Evolutionary conservation across 30 jellyfish, hydroid and myxozoan species (phyloP).

Genomic region (Catostylus mosaicus): DNA sequence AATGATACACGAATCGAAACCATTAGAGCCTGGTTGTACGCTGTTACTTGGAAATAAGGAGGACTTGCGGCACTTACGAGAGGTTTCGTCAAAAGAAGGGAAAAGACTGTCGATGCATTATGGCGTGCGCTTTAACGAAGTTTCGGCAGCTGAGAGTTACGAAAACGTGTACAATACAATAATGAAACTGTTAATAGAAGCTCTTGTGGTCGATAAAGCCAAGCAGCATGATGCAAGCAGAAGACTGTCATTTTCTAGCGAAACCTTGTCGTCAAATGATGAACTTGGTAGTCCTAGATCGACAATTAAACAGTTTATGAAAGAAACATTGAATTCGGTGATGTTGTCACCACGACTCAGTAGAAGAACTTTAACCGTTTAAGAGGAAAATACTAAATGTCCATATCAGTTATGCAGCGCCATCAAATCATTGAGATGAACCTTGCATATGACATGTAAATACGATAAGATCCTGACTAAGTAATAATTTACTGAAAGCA

Average conservation of each 20-base stretch:
- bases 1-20: slow-evolving; percentile 71
- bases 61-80: slow-evolving; percentile 77
- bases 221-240: slow-evolving; percentile 54
- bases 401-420: neutral
- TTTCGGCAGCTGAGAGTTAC: slow-evolving; percentile 88
- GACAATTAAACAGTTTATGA: slow-evolving; percentile 51
- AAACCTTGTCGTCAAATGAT: slow-evolving; percentile 13
- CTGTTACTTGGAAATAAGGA: slow-evolving; percentile 82
- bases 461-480: no score
- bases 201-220: slow-evolving; percentile 60
- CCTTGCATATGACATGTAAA: no score
- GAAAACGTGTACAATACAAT: slow-evolving; percentile 75
- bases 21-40: slow-evolving; percentile 70
- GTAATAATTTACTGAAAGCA: no score
- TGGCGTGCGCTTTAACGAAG: slow-evolving; percentile 79
- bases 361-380: slow-evolving; percentile 51
- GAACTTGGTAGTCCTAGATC: slow-evolving; percentile 36
- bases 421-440: no score
- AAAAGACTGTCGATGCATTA: slow-evolving; percentile 74
- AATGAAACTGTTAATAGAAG: slow-evolving; percentile 68
- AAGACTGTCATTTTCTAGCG: slow-evolving; percentile 56
- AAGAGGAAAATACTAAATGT: neutral
- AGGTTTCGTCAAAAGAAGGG: slow-evolving; percentile 77
- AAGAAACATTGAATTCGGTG: slow-evolving; percentile 46
- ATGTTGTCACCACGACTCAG: slow-evolving; percentile 55